Conservation (phyloP, 1,140 invertebrate species). For the Neodiprion fabricii region DNA sequence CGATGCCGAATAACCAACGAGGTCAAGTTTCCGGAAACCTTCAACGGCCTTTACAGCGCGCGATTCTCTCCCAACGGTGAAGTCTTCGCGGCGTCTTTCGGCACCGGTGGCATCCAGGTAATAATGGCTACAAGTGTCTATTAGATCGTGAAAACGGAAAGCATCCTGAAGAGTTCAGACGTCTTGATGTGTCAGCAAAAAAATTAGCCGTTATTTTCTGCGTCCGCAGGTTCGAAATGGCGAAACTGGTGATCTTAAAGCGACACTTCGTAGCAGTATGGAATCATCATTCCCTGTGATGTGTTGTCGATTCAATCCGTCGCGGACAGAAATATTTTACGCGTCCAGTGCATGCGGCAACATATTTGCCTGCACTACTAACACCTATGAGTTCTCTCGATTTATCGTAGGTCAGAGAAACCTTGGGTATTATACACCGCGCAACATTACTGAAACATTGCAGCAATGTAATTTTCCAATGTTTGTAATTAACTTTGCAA, state of each 20-base stretch:
- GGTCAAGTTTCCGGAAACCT: constrained; percentile 33
- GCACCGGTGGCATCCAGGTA: constrained; percentile 44
- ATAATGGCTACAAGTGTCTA: neutral
- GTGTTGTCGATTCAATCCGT: constrained; percentile 44
- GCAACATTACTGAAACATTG: too few species aligned
- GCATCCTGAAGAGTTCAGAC: neutral
- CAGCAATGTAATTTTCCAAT: too few species aligned
- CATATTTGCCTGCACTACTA: constrained; percentile 37
- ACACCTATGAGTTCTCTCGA: constrained; percentile 35
- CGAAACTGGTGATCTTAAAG: constrained; percentile 31
- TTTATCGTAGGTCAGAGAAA: constrained; percentile 37
- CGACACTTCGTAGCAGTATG: constrained; percentile 31
- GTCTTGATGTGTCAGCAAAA: neutral
- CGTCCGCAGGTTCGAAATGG: constrained; percentile 33
- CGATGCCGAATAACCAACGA: constrained; percentile 28
- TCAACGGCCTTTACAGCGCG: constrained; percentile 37
- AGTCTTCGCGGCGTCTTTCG: constrained; percentile 32
- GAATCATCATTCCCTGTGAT: constrained; percentile 37
- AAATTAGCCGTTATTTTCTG: neutral
- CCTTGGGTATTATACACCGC: neutral
- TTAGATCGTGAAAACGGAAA: too few species aligned
- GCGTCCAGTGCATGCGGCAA: constrained; percentile 41
- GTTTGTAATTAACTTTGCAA: too few species aligned
- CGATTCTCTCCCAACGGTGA: constrained; percentile 38
- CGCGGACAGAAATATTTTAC: constrained; percentile 35